Evolutionary conservation across 2,113 vertebrate species (phyloP).

Genomic region (Albula goreensis): DNA sequence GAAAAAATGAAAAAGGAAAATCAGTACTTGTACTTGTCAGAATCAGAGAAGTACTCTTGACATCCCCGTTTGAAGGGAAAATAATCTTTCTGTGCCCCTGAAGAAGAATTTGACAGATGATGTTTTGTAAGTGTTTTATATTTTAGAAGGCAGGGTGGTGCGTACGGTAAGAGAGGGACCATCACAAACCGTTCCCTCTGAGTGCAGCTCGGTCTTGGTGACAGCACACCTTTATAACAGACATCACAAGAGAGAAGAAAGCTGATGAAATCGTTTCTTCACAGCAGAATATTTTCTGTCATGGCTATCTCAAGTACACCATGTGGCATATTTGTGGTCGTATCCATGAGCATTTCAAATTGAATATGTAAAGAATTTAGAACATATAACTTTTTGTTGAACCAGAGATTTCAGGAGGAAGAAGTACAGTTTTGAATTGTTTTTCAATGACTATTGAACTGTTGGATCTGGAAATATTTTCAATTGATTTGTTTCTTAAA

Average conservation of each 20-base stretch:
- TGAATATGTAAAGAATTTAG: constrained; percentile 7
- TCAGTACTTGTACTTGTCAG: background rate
- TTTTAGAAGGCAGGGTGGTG: background rate
- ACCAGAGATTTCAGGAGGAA: background rate
- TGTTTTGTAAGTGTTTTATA: constrained; percentile 23
- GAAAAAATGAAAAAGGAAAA: background rate
- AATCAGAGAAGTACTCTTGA: constrained; percentile 9
- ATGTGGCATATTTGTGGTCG: background rate
- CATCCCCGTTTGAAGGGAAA: background rate
- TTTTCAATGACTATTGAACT: too few relatives aligned
- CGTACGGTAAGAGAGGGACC: background rate
- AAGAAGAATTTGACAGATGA: constrained; percentile 14
- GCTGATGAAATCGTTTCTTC: background rate
- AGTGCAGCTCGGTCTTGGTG: background rate
- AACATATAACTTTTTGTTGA: background rate
- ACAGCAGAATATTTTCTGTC: background rate
- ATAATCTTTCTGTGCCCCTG: background rate
- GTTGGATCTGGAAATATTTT: too few relatives aligned
- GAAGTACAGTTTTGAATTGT: background rate
- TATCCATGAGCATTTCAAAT: background rate
- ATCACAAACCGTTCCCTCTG: background rate
- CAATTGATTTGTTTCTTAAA: background rate
- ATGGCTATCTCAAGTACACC: background rate
- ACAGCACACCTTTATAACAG: background rate
- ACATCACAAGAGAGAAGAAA: constrained; percentile 3